Evolutionary conservation across 2,888 invertebrate genomes (phyloP), one percentile per base, ranked within the genome.

Genomic region (Onthophagus sagittarius): DNA sequence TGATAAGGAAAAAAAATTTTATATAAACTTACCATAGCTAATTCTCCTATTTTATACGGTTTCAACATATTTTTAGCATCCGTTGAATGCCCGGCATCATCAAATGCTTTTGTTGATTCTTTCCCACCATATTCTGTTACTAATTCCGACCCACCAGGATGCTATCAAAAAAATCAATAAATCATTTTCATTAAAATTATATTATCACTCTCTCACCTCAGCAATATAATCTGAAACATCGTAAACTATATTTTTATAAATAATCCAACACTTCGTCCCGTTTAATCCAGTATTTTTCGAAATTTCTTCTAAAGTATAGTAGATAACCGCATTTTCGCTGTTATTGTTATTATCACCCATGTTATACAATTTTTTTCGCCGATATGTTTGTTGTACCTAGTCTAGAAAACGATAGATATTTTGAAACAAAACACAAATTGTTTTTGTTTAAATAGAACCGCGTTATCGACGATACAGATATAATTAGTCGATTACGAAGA

Each of bases 101-200:
- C 88, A 82, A 92, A 93, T 0, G 87, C 90, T 76, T 86, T 87
- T 0, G 92, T 92, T 2, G 88, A 88, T 82, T 93, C 92, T 78
- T 85, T 88, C 5, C 94, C 93, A 0, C 90, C 92, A 71, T 87
- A 89, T 78, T 92, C 93, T 14, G 84, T 78, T 62, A 93, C 85
- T 11, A 89, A 76, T 23, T 92, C 91, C 0, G 81, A 81, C 0
- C 93, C 93, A 0, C 91, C 93, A 0, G 93, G 93, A 84, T 94
- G 93, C 91, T 92, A 83, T 15, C 70, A 72, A 15, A 71, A 63
- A 62, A 32, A 65, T 11, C 13, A 31, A 13, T 33, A 62, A 62
- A 70, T 15, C 15, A 33, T 69, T 33, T 14, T 53, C 7, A 5
- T 5, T 32, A 13, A 32, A 13, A 5, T 32, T 69, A 7, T 23